phyloP scores from a whole-genome alignment of 2,888 invertebrate genomes.

The Protophormia terraenovae region DNA sequence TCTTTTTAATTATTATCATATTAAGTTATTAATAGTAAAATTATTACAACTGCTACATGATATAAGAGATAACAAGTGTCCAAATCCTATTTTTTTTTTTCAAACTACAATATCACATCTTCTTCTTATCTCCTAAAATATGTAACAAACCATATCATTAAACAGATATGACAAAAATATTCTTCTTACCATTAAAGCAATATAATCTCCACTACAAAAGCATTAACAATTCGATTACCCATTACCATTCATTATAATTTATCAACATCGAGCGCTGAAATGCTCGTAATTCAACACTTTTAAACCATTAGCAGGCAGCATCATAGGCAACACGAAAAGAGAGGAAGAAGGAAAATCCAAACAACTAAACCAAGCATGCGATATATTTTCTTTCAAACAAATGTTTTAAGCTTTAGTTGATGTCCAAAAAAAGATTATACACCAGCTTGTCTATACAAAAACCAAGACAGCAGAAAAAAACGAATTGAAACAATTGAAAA shows the following conservation, averaged over 20 bases:
- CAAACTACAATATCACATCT: too few species aligned
- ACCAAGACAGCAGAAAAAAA: not conserved
- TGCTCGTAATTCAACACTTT: constrained; percentile 73
- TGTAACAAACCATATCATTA: constrained; percentile 38
- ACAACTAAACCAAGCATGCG: constrained; percentile 45
- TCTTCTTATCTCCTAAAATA: not conserved
- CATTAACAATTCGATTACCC: constrained; percentile 68
- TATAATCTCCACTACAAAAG: constrained; percentile 26
- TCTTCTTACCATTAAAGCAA: not conserved
- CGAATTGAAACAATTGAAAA: constrained; percentile 67
- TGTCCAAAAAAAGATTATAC: constrained; percentile 66
- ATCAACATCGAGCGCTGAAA: constrained; percentile 73
- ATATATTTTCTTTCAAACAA: constrained; percentile 15
- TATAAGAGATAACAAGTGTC: too few species aligned
- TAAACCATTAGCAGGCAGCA: constrained; percentile 60
- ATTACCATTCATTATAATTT: constrained; percentile 72
- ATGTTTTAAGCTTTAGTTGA: constrained; percentile 44
- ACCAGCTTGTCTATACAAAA: constrained; percentile 11
- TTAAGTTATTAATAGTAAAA: too few species aligned
- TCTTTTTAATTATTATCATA: too few species aligned
- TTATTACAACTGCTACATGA: too few species aligned
- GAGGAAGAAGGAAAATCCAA: not conserved
- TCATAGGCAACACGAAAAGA: constrained; percentile 56
- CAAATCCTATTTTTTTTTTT: too few species aligned
- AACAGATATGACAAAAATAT: constrained; percentile 27